Evolutionary conservation across 1,140 invertebrate species (phyloP).

Genomic region (Lepidostoma basale): DNA sequence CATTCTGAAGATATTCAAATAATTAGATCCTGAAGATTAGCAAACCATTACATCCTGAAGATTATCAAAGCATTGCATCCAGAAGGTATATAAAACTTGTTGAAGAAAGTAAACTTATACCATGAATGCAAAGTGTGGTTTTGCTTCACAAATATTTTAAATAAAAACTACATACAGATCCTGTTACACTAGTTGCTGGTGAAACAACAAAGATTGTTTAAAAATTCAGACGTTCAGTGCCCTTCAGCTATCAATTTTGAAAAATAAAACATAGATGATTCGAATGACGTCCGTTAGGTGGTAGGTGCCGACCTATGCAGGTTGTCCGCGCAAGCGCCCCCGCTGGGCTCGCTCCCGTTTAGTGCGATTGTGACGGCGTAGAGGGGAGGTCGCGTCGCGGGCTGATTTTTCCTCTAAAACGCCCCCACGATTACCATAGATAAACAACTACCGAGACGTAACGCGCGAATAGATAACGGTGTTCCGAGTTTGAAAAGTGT

Average conservation of each 20-base stretch:
- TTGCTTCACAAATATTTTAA: background rate
- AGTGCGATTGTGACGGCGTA: background rate
- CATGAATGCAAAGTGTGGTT: background rate
- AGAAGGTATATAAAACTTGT: background rate
- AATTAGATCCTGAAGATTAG: background rate
- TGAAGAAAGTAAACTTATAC: too few relatives aligned
- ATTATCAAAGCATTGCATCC: background rate
- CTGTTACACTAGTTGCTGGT: background rate
- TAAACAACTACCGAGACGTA: too few relatives aligned
- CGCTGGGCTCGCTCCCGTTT: background rate
- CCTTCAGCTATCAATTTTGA: background rate
- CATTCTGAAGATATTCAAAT: too few relatives aligned
- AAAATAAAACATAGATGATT: background rate
- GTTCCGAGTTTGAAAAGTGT: too few relatives aligned
- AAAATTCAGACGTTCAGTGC: background rate
- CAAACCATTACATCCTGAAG: background rate
- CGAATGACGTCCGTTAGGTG: background rate
- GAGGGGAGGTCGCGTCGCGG: background rate
- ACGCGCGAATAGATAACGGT: too few relatives aligned
- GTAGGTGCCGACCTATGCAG: background rate
- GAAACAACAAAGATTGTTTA: background rate
- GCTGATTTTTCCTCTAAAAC: background rate
- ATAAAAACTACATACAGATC: background rate
- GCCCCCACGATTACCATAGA: constrained; percentile 11
- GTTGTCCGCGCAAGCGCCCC: background rate